Evolutionary conservation across 2,888 invertebrate species (phyloP).

Genomic region (Diachrysia chrysitis): DNA sequence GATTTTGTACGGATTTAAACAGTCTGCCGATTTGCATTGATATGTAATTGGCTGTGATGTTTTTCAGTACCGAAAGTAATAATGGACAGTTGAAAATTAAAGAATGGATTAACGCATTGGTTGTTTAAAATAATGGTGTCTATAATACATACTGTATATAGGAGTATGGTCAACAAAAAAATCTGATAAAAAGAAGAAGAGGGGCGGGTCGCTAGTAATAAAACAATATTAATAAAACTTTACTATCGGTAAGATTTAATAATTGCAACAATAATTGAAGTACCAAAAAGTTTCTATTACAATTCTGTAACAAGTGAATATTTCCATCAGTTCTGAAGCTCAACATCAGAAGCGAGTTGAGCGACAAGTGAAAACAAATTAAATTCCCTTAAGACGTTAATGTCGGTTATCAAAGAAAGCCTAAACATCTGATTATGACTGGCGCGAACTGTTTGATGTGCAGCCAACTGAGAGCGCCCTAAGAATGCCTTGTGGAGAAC

Average conservation of each 20-base stretch:
- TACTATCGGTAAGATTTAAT: not conserved
- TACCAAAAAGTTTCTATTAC: not conserved
- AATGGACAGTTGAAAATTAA: not conserved
- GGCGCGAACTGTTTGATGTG: conserved; percentile 81
- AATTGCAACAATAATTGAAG: not conserved
- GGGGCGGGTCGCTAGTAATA: too few relatives aligned
- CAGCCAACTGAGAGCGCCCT: conserved; percentile 72
- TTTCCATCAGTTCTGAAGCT: conserved; percentile 13
- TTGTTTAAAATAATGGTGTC: not conserved
- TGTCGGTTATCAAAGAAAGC: conserved; percentile 86
- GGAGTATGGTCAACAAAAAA: not conserved
- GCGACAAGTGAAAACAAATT: conserved; percentile 81
- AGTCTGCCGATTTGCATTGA: conserved; percentile 36
- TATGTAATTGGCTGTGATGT: conserved; percentile 20
- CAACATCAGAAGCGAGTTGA: conserved; percentile 53
- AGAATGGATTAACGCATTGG: not conserved
- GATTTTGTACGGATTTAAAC: conserved; percentile 37
- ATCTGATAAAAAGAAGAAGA: too few relatives aligned
- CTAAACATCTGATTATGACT: conserved; percentile 84
- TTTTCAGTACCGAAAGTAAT: not conserved
- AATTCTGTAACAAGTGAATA: not conserved
- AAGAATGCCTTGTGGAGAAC: conserved; percentile 82
- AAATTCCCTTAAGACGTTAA: conserved; percentile 83
- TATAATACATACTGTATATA: not conserved
- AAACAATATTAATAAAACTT: too few relatives aligned